These are phyloP conservation scores for Andricus curvator DNA, from an alignment of 2,888 invertebrate genomes.

Conservation along the genomic window DNA sequence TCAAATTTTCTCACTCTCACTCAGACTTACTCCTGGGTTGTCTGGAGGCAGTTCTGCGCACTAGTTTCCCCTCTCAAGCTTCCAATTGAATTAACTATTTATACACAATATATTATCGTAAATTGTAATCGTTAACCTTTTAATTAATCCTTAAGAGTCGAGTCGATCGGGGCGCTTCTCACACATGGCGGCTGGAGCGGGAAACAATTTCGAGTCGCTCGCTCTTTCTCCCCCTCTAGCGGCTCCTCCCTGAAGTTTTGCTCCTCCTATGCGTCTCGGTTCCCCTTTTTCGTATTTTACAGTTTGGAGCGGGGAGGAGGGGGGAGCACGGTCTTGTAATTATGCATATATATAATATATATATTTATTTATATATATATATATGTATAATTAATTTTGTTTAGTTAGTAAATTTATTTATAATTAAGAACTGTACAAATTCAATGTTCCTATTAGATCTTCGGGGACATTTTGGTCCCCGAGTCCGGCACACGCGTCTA, in stretches of 20 bases:
- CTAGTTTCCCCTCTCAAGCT: slow-evolving; percentile 58
- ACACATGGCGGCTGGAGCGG: slow-evolving; percentile 50
- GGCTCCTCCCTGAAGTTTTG: slow-evolving; percentile 27
- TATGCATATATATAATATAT: slow-evolving; percentile 64
- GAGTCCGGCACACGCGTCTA: slow-evolving; percentile 32
- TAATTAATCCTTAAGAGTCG: slow-evolving; percentile 64
- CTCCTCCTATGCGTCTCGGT: slow-evolving; percentile 16
- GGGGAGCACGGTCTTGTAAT: slow-evolving; percentile 30
- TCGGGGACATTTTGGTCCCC: slow-evolving; percentile 43
- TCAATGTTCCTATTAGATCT: slow-evolving; percentile 76
- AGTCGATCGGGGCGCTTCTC: slow-evolving; percentile 54
- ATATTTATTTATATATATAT: slow-evolving; percentile 60
- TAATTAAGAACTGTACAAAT: slow-evolving; percentile 78
- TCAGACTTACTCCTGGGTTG: slow-evolving; percentile 51
- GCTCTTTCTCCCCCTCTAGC: slow-evolving; percentile 35
- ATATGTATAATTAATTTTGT: slow-evolving; percentile 57
- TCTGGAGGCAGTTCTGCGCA: slow-evolving; percentile 17
- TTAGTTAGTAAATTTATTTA: slow-evolving; percentile 77
- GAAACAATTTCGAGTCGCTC: slow-evolving; percentile 43
- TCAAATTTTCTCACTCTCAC: slow-evolving; percentile 54
- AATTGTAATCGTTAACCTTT: slow-evolving; percentile 75
- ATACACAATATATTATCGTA: slow-evolving; percentile 78
- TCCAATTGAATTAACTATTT: slow-evolving; percentile 77
- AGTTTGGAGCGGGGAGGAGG: slow-evolving; percentile 29
- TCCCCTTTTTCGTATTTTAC: slow-evolving; percentile 28